These are phyloP conservation scores for Paralvinella palmiformis DNA, from an alignment of 1,140 invertebrate species.

Conservation along the genomic window DNA sequence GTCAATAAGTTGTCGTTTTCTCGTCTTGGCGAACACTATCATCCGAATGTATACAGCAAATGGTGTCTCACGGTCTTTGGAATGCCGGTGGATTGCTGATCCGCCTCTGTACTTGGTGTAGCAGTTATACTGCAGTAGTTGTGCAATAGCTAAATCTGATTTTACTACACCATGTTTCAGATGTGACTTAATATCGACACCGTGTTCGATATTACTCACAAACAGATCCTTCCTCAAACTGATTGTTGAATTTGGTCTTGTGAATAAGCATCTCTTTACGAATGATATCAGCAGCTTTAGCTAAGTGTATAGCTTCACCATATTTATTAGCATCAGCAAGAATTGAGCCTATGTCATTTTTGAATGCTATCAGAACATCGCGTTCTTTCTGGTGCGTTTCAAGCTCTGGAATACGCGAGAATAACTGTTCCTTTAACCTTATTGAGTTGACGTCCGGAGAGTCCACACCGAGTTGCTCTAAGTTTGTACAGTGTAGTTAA, in stretches of 20 bases:
- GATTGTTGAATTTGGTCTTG: conserved; percentile 13
- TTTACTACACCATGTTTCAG: conserved; percentile 14
- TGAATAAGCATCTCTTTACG: conserved; percentile 19
- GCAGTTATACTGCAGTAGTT: conserved; percentile 24
- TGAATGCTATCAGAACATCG: too few species aligned
- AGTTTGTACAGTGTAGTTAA: conserved; percentile 10
- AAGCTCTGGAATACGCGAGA: too few species aligned
- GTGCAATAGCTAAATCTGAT: conserved; percentile 16
- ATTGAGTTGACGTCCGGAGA: background rate
- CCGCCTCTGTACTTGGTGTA: conserved; percentile 6
- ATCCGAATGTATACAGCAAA: background rate
- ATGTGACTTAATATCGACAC: conserved; percentile 20
- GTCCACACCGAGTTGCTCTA: conserved; percentile 14
- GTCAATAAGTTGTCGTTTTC: background rate
- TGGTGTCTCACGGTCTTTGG: background rate
- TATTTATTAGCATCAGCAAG: too few species aligned
- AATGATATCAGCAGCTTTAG: conserved; percentile 20
- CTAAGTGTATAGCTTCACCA: too few species aligned
- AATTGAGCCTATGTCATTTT: too few species aligned
- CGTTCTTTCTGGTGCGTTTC: too few species aligned
- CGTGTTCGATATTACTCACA: conserved; percentile 19
- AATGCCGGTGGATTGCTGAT: conserved; percentile 14
- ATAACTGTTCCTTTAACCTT: too few species aligned
- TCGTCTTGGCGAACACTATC: background rate
- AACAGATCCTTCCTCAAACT: conserved; percentile 18